These are phyloP conservation scores for Carollia perspicillata DNA, from an alignment of 2,113 vertebrate species.

Conservation along the genomic window DNA sequence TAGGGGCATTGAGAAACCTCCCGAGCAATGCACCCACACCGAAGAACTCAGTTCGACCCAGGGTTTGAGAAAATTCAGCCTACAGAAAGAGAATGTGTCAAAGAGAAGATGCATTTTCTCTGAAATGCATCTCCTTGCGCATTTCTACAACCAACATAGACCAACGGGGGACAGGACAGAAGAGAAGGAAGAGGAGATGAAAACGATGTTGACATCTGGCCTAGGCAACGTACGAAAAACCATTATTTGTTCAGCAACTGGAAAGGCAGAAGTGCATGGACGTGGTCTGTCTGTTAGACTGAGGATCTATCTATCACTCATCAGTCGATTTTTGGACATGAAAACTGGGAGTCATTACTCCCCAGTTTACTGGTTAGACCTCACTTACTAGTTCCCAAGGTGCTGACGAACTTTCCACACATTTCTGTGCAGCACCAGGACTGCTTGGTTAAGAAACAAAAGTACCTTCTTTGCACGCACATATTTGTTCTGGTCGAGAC, in stretches of 20 bases:
- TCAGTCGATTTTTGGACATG: background rate
- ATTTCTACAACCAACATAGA: background rate
- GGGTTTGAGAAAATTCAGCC: background rate
- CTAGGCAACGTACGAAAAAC: background rate
- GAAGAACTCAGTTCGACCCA: background rate
- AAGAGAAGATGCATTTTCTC: background rate
- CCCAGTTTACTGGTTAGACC: background rate
- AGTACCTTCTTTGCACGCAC: background rate
- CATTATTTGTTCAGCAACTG: background rate
- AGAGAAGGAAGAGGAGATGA: background rate
- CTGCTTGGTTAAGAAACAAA: slow-evolving; percentile 14
- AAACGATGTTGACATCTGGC: background rate
- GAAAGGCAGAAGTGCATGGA: background rate
- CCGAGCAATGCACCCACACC: no score
- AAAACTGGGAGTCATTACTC: background rate
- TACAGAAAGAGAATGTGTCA: background rate
- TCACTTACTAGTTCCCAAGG: background rate
- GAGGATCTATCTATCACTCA: background rate
- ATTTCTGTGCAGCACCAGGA: background rate
- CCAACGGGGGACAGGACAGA: background rate
- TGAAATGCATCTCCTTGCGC: background rate
- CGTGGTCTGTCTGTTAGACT: background rate
- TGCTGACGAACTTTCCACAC: background rate
- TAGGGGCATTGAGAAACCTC: background rate
- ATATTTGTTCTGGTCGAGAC: background rate